phyloP scores from a whole-genome alignment of 2,113 vertebrate species.

The Oxygymnocypris stewartii region DNA sequence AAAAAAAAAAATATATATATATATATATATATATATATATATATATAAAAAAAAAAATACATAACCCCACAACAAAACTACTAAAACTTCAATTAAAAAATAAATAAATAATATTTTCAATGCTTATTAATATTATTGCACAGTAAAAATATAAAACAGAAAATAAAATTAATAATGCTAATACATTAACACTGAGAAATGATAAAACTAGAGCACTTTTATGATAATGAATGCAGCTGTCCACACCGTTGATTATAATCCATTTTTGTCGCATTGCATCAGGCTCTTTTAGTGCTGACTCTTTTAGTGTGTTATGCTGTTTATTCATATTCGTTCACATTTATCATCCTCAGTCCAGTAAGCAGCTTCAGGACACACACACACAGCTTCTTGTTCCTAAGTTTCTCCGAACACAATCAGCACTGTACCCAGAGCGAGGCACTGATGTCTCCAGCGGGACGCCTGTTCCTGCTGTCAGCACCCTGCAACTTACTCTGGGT shows the following conservation, averaged over 20 bases:
- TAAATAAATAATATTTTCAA: neutral
- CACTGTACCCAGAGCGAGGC: slow-evolving; percentile 23
- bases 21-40: no score
- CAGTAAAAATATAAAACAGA: neutral
- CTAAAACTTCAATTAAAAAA: neutral
- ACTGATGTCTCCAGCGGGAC: slow-evolving; percentile 32
- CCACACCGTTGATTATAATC: slow-evolving; percentile 7
- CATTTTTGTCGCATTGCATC: slow-evolving; percentile 1
- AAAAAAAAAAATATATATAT: neutral
- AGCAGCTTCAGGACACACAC: neutral
- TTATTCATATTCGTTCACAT: slow-evolving; percentile 17
- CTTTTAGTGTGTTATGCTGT: neutral
- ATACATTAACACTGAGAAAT: neutral
- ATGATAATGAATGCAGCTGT: neutral
- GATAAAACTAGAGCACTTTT: neutral
- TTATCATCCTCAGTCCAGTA: slow-evolving; percentile 13
- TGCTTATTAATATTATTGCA: no score
- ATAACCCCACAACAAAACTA: no score
- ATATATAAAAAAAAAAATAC: no score
- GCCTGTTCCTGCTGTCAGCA: slow-evolving; percentile 26
- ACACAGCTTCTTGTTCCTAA: slow-evolving; percentile 6
- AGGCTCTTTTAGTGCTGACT: neutral
- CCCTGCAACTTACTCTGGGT: neutral
- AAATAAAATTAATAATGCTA: neutral
- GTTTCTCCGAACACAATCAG: neutral